phyloP scores from a whole-genome alignment of 2,797 vertebrate genomes.

The Pipistrellus pipistrellus region DNA sequence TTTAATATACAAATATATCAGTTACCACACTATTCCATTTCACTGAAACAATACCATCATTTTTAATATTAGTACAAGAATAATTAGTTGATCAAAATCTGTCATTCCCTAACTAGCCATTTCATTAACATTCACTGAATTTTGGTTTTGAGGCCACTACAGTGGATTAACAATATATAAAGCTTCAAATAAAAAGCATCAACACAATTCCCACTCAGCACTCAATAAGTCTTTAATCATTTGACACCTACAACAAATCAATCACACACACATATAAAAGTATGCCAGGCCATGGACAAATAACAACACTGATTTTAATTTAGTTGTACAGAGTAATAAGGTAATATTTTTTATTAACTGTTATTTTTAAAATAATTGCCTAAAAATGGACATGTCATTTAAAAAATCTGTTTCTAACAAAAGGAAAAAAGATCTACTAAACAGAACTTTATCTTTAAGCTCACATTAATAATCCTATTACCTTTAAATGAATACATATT shows the following conservation, averaged over 20 bases:
- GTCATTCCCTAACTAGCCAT: constrained; percentile 8
- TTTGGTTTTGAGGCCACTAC: neutral
- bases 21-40: constrained; percentile 33
- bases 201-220: neutral
- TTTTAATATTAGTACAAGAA: constrained; percentile 26
- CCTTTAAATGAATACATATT: constrained; percentile 35
- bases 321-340: neutral
- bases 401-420: constrained; percentile 30
- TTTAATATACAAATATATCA: constrained; percentile 64
- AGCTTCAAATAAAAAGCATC: constrained; percentile 24
- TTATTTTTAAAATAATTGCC: constrained; percentile 8
- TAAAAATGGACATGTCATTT: constrained; percentile 15
- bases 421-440: constrained; percentile 16
- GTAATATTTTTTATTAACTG: neutral
- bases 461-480: constrained; percentile 2
- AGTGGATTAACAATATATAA: neutral
- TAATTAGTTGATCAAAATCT: constrained; percentile 46
- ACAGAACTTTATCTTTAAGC: constrained; percentile 39
- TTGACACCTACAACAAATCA: constrained; percentile 6
- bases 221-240: constrained; percentile 22
- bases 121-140: neutral
- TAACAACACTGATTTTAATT: constrained; percentile 33
- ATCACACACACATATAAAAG: neutral
- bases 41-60: constrained; percentile 16
- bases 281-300: constrained; percentile 19